Evolutionary conservation across 92 coral and sea anemone species (phyloP).

Genomic region (Ricordea florida): DNA sequence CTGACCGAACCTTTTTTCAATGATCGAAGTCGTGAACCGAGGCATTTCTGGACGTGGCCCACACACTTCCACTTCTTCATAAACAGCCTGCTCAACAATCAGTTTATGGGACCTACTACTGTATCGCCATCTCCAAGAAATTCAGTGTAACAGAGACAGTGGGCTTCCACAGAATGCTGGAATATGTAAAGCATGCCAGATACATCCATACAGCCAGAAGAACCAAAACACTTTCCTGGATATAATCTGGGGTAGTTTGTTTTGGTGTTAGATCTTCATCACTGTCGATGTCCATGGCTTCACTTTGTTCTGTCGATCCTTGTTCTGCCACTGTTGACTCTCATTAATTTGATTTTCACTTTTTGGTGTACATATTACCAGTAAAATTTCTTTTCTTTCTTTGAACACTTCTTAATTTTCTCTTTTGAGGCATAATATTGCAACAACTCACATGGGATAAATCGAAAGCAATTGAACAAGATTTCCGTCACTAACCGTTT

Average conservation of each 20-base stretch:
- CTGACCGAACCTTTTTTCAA: constrained; percentile 49
- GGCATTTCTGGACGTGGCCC: constrained; percentile 60
- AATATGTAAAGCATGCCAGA: constrained; percentile 36
- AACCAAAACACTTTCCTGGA: constrained; percentile 50
- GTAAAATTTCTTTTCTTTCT: constrained; percentile 27
- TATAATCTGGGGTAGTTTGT: not conserved
- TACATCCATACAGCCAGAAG: constrained; percentile 61
- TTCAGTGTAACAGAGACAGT: constrained; percentile 21
- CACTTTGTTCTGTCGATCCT: constrained; percentile 3
- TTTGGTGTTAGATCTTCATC: not conserved
- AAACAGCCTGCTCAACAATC: constrained; percentile 28
- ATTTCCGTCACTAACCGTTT: not conserved
- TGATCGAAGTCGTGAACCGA: constrained; percentile 59
- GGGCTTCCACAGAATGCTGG: constrained; percentile 48
- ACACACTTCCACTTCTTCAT: constrained; percentile 48
- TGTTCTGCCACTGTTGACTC: not conserved
- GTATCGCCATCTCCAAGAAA: constrained; percentile 64
- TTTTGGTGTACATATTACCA: not conserved
- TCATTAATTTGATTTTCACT: not conserved
- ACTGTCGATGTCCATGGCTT: not conserved
- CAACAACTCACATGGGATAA: not conserved
- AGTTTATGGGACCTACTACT: constrained; percentile 37
- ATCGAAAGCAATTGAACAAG: not conserved
- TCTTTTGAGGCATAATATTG: constrained; percentile 27
- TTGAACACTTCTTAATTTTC: constrained; percentile 12